These are phyloP conservation scores for Nesidiocoris tenuis DNA, from an alignment of 2,888 invertebrate genomes.

Conservation along the genomic window DNA sequence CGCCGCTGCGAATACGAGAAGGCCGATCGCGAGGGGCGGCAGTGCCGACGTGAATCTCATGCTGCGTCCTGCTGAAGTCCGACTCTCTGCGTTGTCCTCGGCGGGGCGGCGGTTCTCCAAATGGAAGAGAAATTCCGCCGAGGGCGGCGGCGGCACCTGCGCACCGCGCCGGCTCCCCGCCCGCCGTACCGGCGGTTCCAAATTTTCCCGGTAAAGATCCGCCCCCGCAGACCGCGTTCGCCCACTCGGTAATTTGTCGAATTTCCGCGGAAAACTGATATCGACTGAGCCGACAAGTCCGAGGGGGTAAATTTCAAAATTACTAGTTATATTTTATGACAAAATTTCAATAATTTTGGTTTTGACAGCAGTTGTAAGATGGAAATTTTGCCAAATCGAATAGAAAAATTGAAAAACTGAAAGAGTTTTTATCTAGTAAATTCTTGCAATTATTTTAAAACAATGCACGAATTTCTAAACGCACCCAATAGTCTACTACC, in stretches of 20 bases:
- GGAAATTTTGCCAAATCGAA: no score
- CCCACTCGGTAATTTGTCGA: neutral
- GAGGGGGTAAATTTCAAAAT: no score
- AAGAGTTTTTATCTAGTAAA: no score
- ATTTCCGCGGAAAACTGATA: no score
- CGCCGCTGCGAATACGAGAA: constrained; percentile 49
- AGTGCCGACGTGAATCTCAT: constrained; percentile 22
- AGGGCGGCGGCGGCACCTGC: constrained; percentile 24
- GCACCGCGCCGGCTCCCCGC: neutral
- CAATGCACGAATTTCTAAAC: no score
- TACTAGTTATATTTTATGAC: no score
- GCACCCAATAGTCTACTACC: no score
- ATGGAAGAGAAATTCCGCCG: neutral
- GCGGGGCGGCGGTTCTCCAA: neutral
- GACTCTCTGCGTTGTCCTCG: neutral
- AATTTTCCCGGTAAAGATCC: neutral
- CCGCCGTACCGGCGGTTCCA: neutral
- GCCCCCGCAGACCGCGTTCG: neutral
- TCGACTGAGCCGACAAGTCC: no score
- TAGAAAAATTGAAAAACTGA: no score
- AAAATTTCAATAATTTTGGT: no score
- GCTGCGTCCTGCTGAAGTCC: constrained; percentile 27
- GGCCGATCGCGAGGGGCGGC: constrained; percentile 19
- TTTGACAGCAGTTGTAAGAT: no score
- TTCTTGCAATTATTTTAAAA: no score